Percentiles rank a stretch among this genome's conserved stretches.
These are phyloP conservation scores for Drosophila flavopinicola DNA, from an alignment of 2,888 invertebrate species.

Conservation along the genomic window DNA sequence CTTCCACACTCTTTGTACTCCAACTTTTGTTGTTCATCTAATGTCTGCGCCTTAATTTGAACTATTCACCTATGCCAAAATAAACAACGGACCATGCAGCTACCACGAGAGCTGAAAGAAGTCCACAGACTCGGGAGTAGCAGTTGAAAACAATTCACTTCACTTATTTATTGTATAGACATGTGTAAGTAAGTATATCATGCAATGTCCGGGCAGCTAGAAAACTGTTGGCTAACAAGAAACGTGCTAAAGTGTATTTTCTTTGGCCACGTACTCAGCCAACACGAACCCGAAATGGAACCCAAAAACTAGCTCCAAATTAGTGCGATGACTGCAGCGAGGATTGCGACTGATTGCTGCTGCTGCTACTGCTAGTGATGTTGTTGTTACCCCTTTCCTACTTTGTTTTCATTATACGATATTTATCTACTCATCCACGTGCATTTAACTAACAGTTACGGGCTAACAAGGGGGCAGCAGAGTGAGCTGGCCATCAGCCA, in stretches of 20 bases:
- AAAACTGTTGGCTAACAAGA: constrained; percentile 72
- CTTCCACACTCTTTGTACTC: background rate
- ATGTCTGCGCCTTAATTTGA: constrained; percentile 59
- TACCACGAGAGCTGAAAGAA: constrained; percentile 35
- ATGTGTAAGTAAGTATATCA: constrained; percentile 44
- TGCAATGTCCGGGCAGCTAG: constrained; percentile 47
- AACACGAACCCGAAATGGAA: constrained; percentile 41
- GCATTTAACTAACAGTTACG: constrained; percentile 81
- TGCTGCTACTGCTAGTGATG: constrained; percentile 33
- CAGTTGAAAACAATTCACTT: constrained; percentile 32
- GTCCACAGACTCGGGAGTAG: constrained; percentile 1
- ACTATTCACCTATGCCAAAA: constrained; percentile 62
- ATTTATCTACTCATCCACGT: constrained; percentile 82
- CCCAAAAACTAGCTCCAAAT: constrained; percentile 70
- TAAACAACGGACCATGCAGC: constrained; percentile 54
- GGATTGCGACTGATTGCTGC: constrained; percentile 67
- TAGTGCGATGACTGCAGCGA: constrained; percentile 69
- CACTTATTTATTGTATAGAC: constrained; percentile 27
- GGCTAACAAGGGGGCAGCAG: constrained; percentile 5
- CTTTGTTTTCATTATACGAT: constrained; percentile 78
- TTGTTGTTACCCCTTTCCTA: constrained; percentile 57
- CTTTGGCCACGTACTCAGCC: constrained; percentile 67
- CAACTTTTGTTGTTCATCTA: constrained; percentile 28
- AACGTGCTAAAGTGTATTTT: constrained; percentile 81
- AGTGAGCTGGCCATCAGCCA: constrained; percentile 28